Percentiles rank a stretch among this genome's conserved stretches.
Evolutionary conservation across 2,888 invertebrate species (phyloP).

Genomic region (Andricus quercusramuli): DNA sequence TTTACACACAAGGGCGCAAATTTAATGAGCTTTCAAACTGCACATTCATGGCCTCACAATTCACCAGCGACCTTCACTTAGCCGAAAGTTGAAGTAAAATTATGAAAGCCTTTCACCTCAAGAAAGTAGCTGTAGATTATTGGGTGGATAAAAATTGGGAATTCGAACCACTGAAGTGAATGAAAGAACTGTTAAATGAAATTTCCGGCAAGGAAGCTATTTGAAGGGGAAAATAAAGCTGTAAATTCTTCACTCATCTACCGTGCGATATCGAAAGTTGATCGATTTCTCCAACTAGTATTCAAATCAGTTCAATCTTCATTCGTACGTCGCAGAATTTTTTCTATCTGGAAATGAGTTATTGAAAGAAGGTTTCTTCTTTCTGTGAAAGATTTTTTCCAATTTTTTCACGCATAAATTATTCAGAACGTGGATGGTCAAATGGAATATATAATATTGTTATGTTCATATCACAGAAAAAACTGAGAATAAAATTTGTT

Average conservation of each 20-base stretch:
- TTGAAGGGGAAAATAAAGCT: background rate
- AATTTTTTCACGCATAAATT: background rate
- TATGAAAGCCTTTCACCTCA: background rate
- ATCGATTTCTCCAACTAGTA: background rate
- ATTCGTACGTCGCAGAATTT: too few relatives aligned
- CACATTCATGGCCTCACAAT: background rate
- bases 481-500: fast-evolving
- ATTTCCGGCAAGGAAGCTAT: background rate
- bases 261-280: background rate
- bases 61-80: background rate
- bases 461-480: too few relatives aligned
- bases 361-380: too few relatives aligned
- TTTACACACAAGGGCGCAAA: background rate
- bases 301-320: background rate
- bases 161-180: constrained; percentile 4
- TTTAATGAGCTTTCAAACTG: constrained; percentile 20
- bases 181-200: constrained; percentile 5
- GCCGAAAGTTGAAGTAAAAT: constrained; percentile 3
- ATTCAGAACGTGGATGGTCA: background rate
- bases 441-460: background rate
- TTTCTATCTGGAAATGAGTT: too few relatives aligned
- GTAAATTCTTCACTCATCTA: constrained; percentile 29
- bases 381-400: too few relatives aligned
- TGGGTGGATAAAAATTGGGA: constrained; percentile 6
- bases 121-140: constrained; percentile 28